Evolutionary conservation across 37 sponge, comb jelly and placozoan genomes (phyloP).

Genomic region (Eunapius fragilis): DNA sequence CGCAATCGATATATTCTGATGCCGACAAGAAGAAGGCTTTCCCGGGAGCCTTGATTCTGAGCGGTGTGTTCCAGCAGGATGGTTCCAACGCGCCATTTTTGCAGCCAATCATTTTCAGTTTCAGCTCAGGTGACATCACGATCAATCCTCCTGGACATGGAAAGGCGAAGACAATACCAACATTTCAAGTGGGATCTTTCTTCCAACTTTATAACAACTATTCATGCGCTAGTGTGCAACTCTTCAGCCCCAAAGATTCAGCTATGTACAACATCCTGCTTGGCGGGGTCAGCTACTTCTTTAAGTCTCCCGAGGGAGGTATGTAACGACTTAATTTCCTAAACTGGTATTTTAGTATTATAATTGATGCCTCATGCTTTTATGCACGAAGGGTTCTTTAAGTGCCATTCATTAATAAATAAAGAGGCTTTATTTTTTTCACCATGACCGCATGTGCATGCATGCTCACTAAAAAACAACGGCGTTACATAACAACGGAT

Average conservation of each 20-base stretch:
- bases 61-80: constrained; percentile 25
- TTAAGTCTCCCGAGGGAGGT: not conserved
- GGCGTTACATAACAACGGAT: too few species aligned
- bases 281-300: constrained; percentile 23
- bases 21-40: not conserved
- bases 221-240: constrained; percentile 1
- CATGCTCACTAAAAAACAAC: too few species aligned
- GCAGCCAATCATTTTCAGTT: constrained; percentile 1
- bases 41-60: constrained; percentile 7
- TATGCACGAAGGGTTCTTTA: too few species aligned
- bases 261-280: not conserved
- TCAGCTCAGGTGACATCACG: not conserved
- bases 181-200: not conserved
- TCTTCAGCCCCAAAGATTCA: constrained; percentile 2
- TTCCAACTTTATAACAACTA: constrained; percentile 14
- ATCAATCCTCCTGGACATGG: not conserved
- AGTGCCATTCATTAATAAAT: too few species aligned
- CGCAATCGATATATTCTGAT: not conserved
- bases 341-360: not conserved
- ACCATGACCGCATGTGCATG: too few species aligned
- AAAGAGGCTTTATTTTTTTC: too few species aligned
- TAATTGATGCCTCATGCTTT: too few species aligned
- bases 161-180: too few species aligned
- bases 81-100: constrained; percentile 16
- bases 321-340: not conserved